Base-by-base conservation (phyloP, 2,888 invertebrate genomes). In the Petrolisthes cinctipes region DNA sequence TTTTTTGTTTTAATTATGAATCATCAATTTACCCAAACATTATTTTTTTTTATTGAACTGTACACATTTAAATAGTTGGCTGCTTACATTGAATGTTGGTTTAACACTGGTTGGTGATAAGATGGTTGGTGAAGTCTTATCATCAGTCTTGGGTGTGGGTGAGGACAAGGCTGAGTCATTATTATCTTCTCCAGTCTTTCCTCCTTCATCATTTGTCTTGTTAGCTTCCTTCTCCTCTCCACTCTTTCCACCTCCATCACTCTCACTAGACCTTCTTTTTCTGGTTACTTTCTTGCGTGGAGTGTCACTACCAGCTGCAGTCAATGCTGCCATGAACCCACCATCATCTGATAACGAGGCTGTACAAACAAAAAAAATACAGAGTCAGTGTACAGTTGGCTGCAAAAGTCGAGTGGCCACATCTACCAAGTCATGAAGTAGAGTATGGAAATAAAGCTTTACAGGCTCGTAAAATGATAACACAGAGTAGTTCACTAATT, bases 241-340 rank as follows among this genome's bases (percentile, higher is more conserved):
- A 51, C 53, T 57, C 54, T 9, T 6, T 14, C 23, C 73, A 20
- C 17, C 66, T 23, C 53, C 17, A 4, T 86, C 75, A 61, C 81
- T 73, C 75, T 81, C 86, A 86, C 81, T 82, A 6, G 81, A 81
- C 75, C 75, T 86, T 81, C 86, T 86, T 23, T 86, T 86, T 2
- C 81, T 73, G 2, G 81, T 71, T 17, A 81, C 81, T 37, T 71
- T 85, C 56, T 85, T 85, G 20, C 84, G 76, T 4, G 61, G 61
- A 3, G 57, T 37, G n/a, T 87, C 87, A 7, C 80, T 37, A 0
- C 87, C 86, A 2, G 83, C 81, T n/a, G 89, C 89, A 6, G 86
- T 86, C 11, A 90, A 82, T 5, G 90, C 90, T 3, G 90, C 90
- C 90, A 90, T 90, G 78, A 90, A 90, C 5, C 90, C 90, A 11